phyloP scores from a whole-genome alignment of 1,140 invertebrate genomes.

The Procambarus clarkii region DNA sequence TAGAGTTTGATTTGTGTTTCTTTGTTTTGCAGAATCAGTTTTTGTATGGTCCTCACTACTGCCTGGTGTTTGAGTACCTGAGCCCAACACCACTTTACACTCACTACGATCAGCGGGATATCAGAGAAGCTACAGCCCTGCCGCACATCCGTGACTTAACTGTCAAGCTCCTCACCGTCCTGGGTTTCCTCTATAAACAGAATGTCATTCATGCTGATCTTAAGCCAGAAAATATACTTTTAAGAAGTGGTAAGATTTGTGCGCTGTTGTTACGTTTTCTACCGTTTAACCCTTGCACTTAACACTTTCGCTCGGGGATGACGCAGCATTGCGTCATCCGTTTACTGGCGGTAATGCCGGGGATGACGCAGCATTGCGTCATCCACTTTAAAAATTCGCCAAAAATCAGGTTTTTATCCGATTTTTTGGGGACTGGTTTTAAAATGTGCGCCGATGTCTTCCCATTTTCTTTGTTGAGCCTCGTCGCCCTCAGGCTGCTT shows the following conservation, averaged over 20 bases:
- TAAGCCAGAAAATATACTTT: slow-evolving; percentile 77
- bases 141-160: slow-evolving; percentile 74
- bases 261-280: too few relatives aligned
- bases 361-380: too few relatives aligned
- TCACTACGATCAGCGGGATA: slow-evolving; percentile 70
- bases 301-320: too few relatives aligned
- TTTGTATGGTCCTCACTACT: slow-evolving; percentile 75
- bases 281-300: too few relatives aligned
- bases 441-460: too few relatives aligned
- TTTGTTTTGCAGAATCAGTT: slow-evolving; percentile 74
- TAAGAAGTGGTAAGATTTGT: slow-evolving; percentile 73
- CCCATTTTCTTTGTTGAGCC: too few relatives aligned
- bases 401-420: too few relatives aligned
- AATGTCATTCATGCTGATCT: slow-evolving; percentile 77
- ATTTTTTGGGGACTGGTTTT: too few relatives aligned
- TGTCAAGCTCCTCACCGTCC: slow-evolving; percentile 74
- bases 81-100: slow-evolving; percentile 73
- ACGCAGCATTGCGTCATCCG: too few relatives aligned
- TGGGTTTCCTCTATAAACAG: slow-evolving; percentile 76
- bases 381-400: too few relatives aligned
- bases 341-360: too few relatives aligned
- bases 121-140: slow-evolving; percentile 71
- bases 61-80: slow-evolving; percentile 75
- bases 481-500: too few relatives aligned
- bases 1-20: neutral